A percentile compares a stretch with the other conserved stretches of the same genome.
phyloP scores from a whole-genome alignment of 2,888 invertebrate species.

The Malachius bipustulatus region DNA sequence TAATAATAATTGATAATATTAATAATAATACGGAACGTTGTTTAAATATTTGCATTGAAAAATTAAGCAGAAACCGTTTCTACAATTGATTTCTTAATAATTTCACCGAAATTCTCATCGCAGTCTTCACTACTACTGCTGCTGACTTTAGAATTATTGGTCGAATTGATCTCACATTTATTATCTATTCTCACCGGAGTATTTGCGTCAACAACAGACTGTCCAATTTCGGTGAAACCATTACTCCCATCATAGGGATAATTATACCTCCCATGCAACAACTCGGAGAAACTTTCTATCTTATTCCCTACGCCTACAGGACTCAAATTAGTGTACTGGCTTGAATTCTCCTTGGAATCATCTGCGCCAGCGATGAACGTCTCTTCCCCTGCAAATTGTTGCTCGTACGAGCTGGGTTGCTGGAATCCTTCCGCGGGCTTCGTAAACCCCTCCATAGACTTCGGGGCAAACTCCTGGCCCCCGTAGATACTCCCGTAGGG shows the following conservation, averaged over 20 bases:
- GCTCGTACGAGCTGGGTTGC: conserved; percentile 39
- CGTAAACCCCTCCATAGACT: conserved; percentile 17
- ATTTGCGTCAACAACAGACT: conserved; percentile 22
- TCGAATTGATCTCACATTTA: conserved; percentile 25
- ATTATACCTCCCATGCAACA: conserved; percentile 45
- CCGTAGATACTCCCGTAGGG: conserved; percentile 37
- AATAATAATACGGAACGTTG: conserved; percentile 34
- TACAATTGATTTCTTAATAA: conserved; percentile 86
- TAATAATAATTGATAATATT: conserved; percentile 26
- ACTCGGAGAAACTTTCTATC: conserved; percentile 57
- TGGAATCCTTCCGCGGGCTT: too few species aligned
- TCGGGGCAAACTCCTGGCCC: conserved; percentile 24
- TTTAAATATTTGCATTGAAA: conserved; percentile 21
- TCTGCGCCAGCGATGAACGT: too few species aligned
- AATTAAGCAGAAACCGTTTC: conserved; percentile 75
- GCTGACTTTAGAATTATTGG: conserved; percentile 18
- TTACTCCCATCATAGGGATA: conserved; percentile 43
- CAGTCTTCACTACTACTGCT: conserved; percentile 35
- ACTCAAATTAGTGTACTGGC: conserved; percentile 58
- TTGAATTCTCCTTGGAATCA: conserved; percentile 39
- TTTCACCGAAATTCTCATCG: conserved; percentile 78
- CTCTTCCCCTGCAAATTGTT: too few species aligned
- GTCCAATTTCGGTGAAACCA: conserved; percentile 30
- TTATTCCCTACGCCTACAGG: conserved; percentile 55
- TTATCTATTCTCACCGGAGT: conserved; percentile 19